Evolutionary conservation across 2,113 vertebrate species (phyloP).

Genomic region (Tauraco erythrolophus): DNA sequence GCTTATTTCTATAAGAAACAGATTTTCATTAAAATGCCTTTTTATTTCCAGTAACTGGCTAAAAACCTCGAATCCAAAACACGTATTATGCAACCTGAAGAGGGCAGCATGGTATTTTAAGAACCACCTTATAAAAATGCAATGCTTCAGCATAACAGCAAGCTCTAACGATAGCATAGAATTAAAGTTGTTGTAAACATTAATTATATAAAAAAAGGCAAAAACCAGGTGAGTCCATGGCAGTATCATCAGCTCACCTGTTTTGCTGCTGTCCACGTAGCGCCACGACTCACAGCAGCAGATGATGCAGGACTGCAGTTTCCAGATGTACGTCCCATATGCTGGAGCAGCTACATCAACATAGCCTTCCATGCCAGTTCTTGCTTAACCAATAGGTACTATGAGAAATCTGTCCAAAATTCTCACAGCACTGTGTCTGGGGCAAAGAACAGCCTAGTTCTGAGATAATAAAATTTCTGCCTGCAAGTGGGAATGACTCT

Average conservation of each 20-base stretch:
- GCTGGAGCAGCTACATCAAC: background rate
- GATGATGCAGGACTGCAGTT: background rate
- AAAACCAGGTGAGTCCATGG: background rate
- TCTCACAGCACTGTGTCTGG: background rate
- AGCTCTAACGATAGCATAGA: background rate
- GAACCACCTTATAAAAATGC: background rate
- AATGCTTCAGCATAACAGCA: background rate
- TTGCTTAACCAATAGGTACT: background rate
- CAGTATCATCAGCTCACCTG: background rate
- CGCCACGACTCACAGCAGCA: background rate
- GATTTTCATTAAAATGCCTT: background rate
- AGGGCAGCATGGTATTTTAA: slow-evolving; percentile 62
- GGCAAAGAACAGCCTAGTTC: background rate
- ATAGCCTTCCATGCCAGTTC: background rate
- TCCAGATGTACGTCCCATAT: background rate
- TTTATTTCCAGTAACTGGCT: background rate
- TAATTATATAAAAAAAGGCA: background rate
- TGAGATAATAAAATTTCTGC: background rate
- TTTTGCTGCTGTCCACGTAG: background rate
- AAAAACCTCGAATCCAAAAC: background rate
- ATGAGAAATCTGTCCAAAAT: background rate
- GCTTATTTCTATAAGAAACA: background rate
- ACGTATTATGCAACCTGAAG: slow-evolving; percentile 8
- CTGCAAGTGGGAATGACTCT: background rate
- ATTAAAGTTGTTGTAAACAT: background rate